phyloP scores from a whole-genome alignment of 2,797 vertebrate genomes.

The Halcyon leucocephala region DNA sequence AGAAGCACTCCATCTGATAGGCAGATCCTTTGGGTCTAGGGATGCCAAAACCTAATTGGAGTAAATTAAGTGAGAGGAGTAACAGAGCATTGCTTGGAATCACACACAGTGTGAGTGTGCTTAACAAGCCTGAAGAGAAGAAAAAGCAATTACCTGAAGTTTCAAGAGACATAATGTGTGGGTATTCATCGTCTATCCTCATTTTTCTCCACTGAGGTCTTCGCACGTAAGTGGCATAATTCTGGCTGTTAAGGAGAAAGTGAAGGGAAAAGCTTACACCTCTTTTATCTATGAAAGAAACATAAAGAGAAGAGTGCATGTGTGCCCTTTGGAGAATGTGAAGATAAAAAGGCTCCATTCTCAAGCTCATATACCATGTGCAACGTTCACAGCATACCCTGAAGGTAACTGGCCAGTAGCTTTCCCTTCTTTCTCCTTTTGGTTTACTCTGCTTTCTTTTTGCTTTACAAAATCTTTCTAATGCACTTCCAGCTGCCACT shows the following conservation, averaged over 20 bases:
- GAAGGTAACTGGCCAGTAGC: not conserved
- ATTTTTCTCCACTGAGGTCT: not conserved
- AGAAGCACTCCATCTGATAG: not conserved
- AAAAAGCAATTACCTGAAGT: conserved; percentile 4
- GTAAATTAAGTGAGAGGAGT: conserved; percentile 18
- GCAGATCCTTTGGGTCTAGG: not conserved
- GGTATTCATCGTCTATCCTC: not conserved
- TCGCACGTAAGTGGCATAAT: not conserved
- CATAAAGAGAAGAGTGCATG: not conserved
- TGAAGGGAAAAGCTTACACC: not conserved
- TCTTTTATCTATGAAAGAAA: not conserved
- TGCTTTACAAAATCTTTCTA: not conserved
- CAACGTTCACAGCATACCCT: rapidly evolving
- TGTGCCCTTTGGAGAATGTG: not conserved
- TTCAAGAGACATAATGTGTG: not conserved
- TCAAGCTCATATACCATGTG: not conserved
- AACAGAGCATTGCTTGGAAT: not conserved
- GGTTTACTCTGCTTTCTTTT: not conserved
- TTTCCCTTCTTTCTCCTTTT: not conserved
- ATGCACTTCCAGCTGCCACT: not conserved
- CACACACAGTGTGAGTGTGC: not conserved
- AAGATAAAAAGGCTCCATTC: not conserved
- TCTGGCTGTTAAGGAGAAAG: not conserved
- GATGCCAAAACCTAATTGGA: not conserved
- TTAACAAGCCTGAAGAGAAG: conserved; percentile 1